Evolutionary conservation across 2,797 vertebrate species (phyloP).

Genomic region (Catamblyrhynchus diadema): DNA sequence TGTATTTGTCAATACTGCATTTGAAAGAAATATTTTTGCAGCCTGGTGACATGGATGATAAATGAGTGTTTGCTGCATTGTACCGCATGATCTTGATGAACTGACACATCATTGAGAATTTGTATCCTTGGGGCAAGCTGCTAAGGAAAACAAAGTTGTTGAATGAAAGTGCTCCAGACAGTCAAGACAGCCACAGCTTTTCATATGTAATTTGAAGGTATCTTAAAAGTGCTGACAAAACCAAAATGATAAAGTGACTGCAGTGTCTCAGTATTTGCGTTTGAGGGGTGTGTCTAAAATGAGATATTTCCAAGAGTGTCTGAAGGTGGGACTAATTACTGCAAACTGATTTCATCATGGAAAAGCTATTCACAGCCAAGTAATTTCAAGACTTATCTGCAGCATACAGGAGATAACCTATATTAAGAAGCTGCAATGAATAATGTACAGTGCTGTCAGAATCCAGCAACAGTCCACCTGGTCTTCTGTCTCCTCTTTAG

Average conservation of each 20-base stretch:
- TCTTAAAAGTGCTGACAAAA: conserved; percentile 27
- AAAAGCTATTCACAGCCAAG: conserved; percentile 28
- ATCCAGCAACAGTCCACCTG: neutral
- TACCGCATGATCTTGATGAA: neutral
- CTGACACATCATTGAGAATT: neutral
- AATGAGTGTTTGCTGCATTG: conserved; percentile 7
- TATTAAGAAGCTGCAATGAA: conserved; percentile 2
- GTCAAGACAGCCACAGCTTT: neutral
- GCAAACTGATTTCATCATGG: conserved; percentile 22
- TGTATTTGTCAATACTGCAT: conserved; percentile 1
- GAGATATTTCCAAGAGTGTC: neutral
- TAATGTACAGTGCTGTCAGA: neutral
- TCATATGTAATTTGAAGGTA: neutral
- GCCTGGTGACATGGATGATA: neutral
- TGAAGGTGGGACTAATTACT: conserved; percentile 30
- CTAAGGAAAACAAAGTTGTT: conserved; percentile 19
- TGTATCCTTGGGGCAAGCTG: conserved; percentile 9
- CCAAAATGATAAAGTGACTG: neutral
- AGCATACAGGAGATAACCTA: neutral
- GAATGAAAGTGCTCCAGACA: neutral
- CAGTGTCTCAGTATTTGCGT: neutral
- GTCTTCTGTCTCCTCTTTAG: neutral
- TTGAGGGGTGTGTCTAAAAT: neutral
- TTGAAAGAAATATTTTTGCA: conserved; percentile 1
- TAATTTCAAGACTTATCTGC: conserved; percentile 1